A percentile compares a stretch with the other conserved stretches of the same genome.
These are phyloP conservation scores for Solea solea DNA, from an alignment of 2,113 vertebrate species.

Conservation along the genomic window DNA sequence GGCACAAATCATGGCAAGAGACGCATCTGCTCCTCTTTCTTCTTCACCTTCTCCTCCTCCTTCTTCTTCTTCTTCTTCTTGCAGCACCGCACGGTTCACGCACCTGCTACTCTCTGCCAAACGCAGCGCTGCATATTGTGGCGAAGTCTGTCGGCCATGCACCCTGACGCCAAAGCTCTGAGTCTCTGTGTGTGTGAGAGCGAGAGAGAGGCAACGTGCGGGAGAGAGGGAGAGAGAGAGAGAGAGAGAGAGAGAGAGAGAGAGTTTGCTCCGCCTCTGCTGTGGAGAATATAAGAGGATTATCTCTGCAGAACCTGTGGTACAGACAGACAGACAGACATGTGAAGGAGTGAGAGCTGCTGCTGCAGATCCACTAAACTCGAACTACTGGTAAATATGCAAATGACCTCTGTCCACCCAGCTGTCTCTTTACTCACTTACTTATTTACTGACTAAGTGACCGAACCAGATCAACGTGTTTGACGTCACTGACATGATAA, in stretches of 20 bases:
- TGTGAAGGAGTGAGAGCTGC: slow-evolving; percentile 52
- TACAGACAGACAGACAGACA: slow-evolving; percentile 39
- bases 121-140: slow-evolving; percentile 29
- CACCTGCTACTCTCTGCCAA: slow-evolving; percentile 38
- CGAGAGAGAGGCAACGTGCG: slow-evolving; percentile 35
- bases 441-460: no score
- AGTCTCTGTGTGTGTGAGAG: slow-evolving; percentile 10
- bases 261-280: slow-evolving; percentile 72
- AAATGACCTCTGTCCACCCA: neutral
- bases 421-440: no score
- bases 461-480: no score
- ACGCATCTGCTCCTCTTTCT: slow-evolving; percentile 68
- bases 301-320: slow-evolving; percentile 65
- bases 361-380: neutral
- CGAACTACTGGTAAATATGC: neutral
- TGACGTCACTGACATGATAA: no score
- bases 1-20: slow-evolving; percentile 74
- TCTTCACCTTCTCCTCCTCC: neutral
- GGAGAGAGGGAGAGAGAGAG: slow-evolving; percentile 18
- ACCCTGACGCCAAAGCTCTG: slow-evolving; percentile 21
- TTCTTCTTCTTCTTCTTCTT: neutral
- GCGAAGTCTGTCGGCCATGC: slow-evolving; percentile 31
- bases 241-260: no score
- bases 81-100: slow-evolving; percentile 8
- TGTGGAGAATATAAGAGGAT: slow-evolving; percentile 75